Base-by-base conservation (phyloP, 64 coral and sea anemone genomes). In the Catalaphyllia jardinei region DNA sequence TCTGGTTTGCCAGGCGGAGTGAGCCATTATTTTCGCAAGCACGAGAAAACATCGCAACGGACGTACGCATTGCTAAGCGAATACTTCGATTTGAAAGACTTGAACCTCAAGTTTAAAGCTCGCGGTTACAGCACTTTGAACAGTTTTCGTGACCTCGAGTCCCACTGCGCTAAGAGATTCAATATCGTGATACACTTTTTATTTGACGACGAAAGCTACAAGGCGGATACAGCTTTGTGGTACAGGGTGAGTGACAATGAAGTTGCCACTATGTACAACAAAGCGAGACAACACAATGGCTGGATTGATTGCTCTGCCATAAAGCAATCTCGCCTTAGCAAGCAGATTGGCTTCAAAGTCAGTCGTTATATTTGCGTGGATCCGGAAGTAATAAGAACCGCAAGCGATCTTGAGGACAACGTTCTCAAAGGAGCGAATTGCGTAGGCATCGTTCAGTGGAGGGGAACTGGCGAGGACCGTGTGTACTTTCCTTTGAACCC, bases 161-260 rank as follows among this genome's bases (percentile, higher is more conserved):
- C 62, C n/a, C 73, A 89, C 74, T 99, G 97, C 46, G 80, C 72
- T 30, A 89, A 73, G 16, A 87, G 97, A 84, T 84, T 99, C 38
- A 93, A 99, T 73, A 89, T 99, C 65, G 88, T 99, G n/a, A 80
- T 99, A 13, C 97, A 99, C 84, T 99, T 99, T 90, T 60, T 99
- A 10, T 95, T 95, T 46, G 81, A 83, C 20, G 91, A 99, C 49
- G 27, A 84, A 18, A 63, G 42, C 31, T 87, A 88, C 18, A 65
- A 93, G 72, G 76, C 67, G 61, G 88, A 93, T 24, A 60, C 94
- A 71, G 89, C 88, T 24, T 85, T 22, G 31, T 99, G 97, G 97
- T 99, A 99, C 73, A 76, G 88, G 73, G 89, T 92, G 15, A 78
- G 63, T 8, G 91, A 91, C 8, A 87, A 61, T 1, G 93, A 99